A percentile compares a stretch with the other conserved stretches of the same genome.
Conservation (phyloP, 2,113 vertebrate species). For the Lampris incognitus region DNA sequence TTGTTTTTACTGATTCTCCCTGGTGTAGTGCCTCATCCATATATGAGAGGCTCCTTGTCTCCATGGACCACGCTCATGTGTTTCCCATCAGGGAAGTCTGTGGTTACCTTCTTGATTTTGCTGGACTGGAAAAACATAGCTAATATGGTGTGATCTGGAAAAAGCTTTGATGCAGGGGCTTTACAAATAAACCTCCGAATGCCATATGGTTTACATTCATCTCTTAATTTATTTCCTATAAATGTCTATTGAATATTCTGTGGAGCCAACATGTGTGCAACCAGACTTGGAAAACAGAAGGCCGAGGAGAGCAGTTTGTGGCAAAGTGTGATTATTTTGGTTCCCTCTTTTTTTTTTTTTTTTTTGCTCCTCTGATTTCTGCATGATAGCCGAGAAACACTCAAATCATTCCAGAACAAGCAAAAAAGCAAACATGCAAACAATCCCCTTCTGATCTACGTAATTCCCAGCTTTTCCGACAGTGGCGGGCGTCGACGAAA, state of each 20-base stretch:
- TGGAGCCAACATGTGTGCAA: conserved; percentile 93
- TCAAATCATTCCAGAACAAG: conserved; percentile 64
- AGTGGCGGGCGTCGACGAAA: conserved; percentile 42
- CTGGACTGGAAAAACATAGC: conserved; percentile 99
- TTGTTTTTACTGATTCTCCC: conserved; percentile 89
- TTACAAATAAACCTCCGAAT: conserved; percentile 98
- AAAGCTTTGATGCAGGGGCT: conserved; percentile 98
- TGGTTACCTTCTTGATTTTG: conserved; percentile 99
- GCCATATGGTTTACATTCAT: conserved; percentile 99
- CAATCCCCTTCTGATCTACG: conserved; percentile 22
- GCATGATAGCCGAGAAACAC: conserved; percentile 45
- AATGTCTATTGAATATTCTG: conserved; percentile 97
- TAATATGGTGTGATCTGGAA: conserved; percentile 99
- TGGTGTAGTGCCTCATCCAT: conserved; percentile 82
- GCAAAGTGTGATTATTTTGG: conserved; percentile 91
- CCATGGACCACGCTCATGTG: conserved; percentile 88
- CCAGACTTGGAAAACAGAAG: conserved; percentile 91
- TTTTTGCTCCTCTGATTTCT: conserved; percentile 34
- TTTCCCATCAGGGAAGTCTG: conserved; percentile 99
- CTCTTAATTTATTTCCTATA: conserved; percentile 99
- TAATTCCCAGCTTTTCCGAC: conserved; percentile 9
- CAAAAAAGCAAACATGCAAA: conserved; percentile 75
- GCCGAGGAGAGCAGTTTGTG: conserved; percentile 89
- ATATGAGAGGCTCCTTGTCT: conserved; percentile 85
- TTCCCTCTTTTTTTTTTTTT: conserved; percentile 46